Evolutionary conservation across 1,140 invertebrate genomes (phyloP).

Genomic region (Steinernema khuongi): DNA sequence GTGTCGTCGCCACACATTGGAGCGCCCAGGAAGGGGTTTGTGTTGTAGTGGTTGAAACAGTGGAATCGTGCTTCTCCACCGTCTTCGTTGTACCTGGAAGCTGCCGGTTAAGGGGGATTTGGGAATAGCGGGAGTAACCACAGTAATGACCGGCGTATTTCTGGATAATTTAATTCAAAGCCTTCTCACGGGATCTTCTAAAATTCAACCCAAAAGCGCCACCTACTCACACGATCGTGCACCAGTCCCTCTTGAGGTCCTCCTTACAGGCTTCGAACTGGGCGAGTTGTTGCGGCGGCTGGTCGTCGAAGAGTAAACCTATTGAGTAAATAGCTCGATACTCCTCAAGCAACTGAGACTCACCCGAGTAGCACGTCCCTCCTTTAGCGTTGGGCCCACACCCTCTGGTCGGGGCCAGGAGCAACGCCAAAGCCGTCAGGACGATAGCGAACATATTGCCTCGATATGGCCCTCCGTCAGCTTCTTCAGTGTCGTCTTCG

Average conservation of each 20-base stretch:
- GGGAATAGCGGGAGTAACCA: background rate
- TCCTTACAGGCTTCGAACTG: background rate
- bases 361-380: background rate
- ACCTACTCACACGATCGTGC: conserved; percentile 5
- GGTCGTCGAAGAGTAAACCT: background rate
- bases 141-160: background rate
- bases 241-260: conserved; percentile 7
- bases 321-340: background rate
- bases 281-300: background rate
- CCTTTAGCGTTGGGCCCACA: background rate
- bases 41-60: conserved; percentile 2
- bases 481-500: no score
- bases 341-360: background rate
- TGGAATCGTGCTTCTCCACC: background rate
- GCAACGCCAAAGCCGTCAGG: no score
- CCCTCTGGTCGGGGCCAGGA: no score
- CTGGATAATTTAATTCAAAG: background rate
- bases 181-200: background rate
- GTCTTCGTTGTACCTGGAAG: background rate
- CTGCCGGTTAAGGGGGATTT: background rate
- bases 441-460: no score
- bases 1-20: background rate
- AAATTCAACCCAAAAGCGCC: background rate
- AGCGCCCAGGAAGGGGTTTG: background rate
- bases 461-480: no score